Base-by-base conservation (phyloP, 2,797 vertebrate species). In the Podarcis siculus region DNA sequence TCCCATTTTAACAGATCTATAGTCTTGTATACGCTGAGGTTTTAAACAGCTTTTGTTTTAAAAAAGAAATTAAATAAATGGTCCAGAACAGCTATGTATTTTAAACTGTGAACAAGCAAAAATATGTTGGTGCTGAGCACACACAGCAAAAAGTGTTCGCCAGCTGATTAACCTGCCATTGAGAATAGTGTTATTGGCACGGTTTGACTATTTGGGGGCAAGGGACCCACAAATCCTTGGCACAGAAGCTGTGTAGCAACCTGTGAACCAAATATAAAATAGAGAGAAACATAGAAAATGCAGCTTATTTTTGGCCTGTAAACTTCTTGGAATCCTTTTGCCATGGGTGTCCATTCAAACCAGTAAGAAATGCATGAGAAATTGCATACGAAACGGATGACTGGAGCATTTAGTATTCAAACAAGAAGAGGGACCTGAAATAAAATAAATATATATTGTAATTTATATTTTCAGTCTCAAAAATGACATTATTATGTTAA, bases 161-260 rank as follows among this genome's bases (percentile, higher is more conserved):
- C 49, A 82, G 89, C 88, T 93, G 91, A 89, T 94, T 89, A 91
- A 91, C 90, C 94, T 95, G 96, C 96, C 97, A 96, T 95, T 95
- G 95, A 95, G 95, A 93, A 94, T 83, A 90, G 91, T 95, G 94
- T 88, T 93, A 96, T 96, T 97, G 97, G 97, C 97, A 97, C 89
- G 42, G 73, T 93, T 94, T 90, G 95, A 90, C 92, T 90, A 94
- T 94, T 96, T 93, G 95, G 96, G 97, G 95, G 95, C 95, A 96
- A 94, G 95, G 94, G 96, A 96, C 95, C 94, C 89, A 92, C 90
- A 93, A 90, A 94, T 97, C 93, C 96, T 97, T 97, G 97, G 97
- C 97, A 97, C 97, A 93, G 81, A 92, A 90, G 87, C 94, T 79
- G 78, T 83, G 81, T 75, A 95, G 90, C 92, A 86, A 86, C 93